phyloP scores from a whole-genome alignment of 1,140 invertebrate genomes.

The Sitophilus oryzae region DNA sequence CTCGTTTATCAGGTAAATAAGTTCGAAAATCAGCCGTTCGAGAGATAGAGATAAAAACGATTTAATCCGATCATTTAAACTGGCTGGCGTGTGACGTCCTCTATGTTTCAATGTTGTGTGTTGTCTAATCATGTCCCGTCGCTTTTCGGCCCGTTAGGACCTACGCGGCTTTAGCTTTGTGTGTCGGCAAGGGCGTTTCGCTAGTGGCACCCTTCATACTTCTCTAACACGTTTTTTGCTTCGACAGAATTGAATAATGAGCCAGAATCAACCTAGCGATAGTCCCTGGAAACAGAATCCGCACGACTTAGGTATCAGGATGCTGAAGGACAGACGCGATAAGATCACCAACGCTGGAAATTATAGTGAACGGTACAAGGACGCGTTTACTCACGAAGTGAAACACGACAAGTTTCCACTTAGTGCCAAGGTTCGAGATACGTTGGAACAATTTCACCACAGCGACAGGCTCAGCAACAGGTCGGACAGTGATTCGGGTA shows the following conservation, averaged over 20 bases:
- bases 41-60: slow-evolving; percentile 8
- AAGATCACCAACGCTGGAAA: slow-evolving; percentile 37
- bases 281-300: slow-evolving; percentile 14
- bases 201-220: not conserved
- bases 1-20: slow-evolving; percentile 17
- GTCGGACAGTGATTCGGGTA: slow-evolving; percentile 8
- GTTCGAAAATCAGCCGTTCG: not conserved
- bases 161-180: slow-evolving; percentile 14
- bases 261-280: slow-evolving; percentile 3
- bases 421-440: slow-evolving; percentile 27
- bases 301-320: slow-evolving; percentile 31
- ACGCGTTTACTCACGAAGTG: slow-evolving; percentile 33
- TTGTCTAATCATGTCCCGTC: slow-evolving; percentile 10
- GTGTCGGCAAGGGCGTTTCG: not conserved
- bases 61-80: slow-evolving; percentile 11
- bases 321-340: slow-evolving; percentile 35
- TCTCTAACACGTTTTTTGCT: slow-evolving; percentile 23
- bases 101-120: slow-evolving; percentile 5
- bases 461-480: slow-evolving; percentile 14
- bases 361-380: slow-evolving; percentile 39
- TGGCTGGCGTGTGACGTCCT: slow-evolving; percentile 11
- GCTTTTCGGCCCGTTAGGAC: not conserved
- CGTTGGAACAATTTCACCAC: slow-evolving; percentile 24
- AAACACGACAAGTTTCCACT: slow-evolving; percentile 27
- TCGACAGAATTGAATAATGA: slow-evolving; percentile 32